These are phyloP conservation scores for Hyles lineata DNA, from an alignment of 2,888 invertebrate genomes.

Conservation along the genomic window DNA sequence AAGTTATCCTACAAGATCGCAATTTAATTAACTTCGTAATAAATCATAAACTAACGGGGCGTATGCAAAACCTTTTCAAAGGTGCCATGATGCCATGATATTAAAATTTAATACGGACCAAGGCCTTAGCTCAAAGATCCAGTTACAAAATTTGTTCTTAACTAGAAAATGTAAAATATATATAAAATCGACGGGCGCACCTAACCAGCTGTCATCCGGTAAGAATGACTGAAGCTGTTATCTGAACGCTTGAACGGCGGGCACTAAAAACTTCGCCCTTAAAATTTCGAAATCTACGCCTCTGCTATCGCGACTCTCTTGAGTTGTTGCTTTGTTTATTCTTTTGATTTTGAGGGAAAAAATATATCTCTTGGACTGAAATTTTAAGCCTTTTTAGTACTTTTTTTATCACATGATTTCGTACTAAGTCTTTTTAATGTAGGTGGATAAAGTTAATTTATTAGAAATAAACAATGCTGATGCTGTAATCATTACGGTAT, in stretches of 20 bases:
- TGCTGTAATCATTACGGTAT: too few relatives aligned
- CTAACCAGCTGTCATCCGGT: constrained; percentile 16
- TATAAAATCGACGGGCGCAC: not conserved
- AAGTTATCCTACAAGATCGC: not conserved
- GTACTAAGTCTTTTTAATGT: too few relatives aligned
- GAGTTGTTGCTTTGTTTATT: constrained; percentile 36
- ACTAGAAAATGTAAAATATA: not conserved
- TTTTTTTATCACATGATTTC: too few relatives aligned
- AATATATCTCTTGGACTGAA: not conserved
- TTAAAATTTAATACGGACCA: not conserved
- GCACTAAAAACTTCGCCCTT: constrained; percentile 21
- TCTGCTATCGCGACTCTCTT: not conserved
- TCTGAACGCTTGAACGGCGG: constrained; percentile 18
- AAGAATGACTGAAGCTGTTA: constrained; percentile 15
- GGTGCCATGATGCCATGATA: not conserved
- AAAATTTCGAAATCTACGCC: constrained; percentile 20
- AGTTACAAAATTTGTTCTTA: not conserved
- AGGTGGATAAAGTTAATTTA: too few relatives aligned
- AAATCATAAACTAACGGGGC: not conserved
- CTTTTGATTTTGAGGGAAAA: not conserved
- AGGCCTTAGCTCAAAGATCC: not conserved
- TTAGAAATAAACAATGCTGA: too few relatives aligned
- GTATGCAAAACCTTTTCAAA: not conserved
- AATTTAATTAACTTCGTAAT: not conserved
- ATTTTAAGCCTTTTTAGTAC: not conserved